phyloP scores from a whole-genome alignment of 2,888 invertebrate genomes.

The Aspidiotus destructor region DNA sequence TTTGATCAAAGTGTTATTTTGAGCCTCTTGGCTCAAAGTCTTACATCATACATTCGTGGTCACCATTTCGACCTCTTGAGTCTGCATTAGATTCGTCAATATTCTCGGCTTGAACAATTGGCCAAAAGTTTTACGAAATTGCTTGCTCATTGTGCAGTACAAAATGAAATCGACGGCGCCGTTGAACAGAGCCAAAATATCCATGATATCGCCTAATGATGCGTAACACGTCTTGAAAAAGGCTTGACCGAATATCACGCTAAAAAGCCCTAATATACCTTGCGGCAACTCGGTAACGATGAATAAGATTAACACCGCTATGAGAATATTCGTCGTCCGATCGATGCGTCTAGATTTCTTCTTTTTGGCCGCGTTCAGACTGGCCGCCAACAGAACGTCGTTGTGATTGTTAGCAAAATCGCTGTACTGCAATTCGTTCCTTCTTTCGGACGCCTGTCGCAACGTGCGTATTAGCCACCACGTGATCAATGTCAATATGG shows the following conservation, averaged over 20 bases:
- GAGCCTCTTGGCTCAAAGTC: no score
- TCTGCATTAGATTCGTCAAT: constrained; percentile 26
- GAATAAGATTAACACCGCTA: constrained; percentile 76
- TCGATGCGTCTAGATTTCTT: constrained; percentile 68
- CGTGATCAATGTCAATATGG: constrained; percentile 63
- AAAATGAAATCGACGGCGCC: constrained; percentile 88
- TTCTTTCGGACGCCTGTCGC: constrained; percentile 63
- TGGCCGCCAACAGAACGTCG: neutral
- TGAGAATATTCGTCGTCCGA: constrained; percentile 78
- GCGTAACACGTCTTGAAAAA: constrained; percentile 74
- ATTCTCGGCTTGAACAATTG: constrained; percentile 55
- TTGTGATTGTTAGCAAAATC: constrained; percentile 11
- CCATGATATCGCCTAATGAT: constrained; percentile 75
- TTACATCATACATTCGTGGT: constrained; percentile 24
- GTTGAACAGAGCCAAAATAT: constrained; percentile 79
- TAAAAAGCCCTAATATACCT: constrained; percentile 51
- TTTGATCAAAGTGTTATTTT: no score
- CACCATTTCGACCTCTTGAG: constrained; percentile 31
- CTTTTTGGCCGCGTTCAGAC: constrained; percentile 42
- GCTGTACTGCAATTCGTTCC: constrained; percentile 46
- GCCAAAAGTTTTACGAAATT: constrained; percentile 73
- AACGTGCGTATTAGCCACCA: constrained; percentile 61
- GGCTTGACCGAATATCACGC: constrained; percentile 53
- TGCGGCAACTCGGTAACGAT: constrained; percentile 83
- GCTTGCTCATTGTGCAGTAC: constrained; percentile 88